Evolutionary conservation across 2,888 invertebrate genomes (phyloP), one percentile per base, ranked within the genome.

Genomic region (Melitaea athalia): DNA sequence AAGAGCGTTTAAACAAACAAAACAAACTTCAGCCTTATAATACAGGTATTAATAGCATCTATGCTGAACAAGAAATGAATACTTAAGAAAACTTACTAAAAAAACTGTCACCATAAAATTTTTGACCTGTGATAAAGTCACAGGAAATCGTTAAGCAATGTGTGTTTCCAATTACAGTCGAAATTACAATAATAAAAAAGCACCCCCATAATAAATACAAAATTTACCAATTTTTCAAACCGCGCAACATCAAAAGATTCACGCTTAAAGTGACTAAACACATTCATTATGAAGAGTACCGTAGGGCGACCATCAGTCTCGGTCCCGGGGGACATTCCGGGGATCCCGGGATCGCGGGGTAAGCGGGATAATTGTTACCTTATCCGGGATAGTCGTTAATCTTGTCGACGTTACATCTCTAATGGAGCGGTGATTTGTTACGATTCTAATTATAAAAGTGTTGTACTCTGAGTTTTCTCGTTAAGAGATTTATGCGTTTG

Each of bases 401-500:
- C 86, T 88, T 84, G 82, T 81, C 81, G 31, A 24, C 53, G 71
- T 73, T 79, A 78, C 81, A 78, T 80, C 78, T 79, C 83, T 88
- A 89, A 88, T 88, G 88, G 86, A 83, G 80, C 78, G 75, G 81
- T 86, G 86, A 87, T 88, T 88, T 87, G 85, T 87, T 81, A 78
- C 76, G 68, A 68, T 76, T 75, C 81, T 85, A 85, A 85, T 84
- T 84, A 77, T 80, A 75, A 74, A 77, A 75, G 62, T 72, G 69
- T 67, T 74, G 71, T 69, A 57, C 57, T 42, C n/a, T 5, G 68
- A 72, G 69, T 70, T 70, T 73, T 64, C 52, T 38, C 33, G 57
- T 60, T 66, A 63, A 49, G 31, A 67, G 70, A 70, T 72, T 72
- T 66, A 72, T 70, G 65, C 61, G 59, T 64, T 68, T 59, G 60